Evolutionary conservation across 2,797 vertebrate species (phyloP).

Genomic region (Melanotaenia pygmaea): DNA sequence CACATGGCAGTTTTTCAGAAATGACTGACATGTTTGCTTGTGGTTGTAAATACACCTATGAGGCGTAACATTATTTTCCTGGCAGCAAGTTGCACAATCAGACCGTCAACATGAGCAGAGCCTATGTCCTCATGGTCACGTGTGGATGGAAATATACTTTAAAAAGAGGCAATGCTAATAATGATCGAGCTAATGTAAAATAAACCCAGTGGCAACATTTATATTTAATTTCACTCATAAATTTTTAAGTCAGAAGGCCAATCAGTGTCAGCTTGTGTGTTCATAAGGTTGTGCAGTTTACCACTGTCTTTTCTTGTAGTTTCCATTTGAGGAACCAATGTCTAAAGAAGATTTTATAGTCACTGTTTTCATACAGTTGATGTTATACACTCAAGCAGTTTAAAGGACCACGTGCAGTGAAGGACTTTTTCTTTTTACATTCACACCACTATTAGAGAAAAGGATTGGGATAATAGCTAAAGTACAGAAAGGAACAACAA

Average conservation of each 20-base stretch:
- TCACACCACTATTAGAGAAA: no score
- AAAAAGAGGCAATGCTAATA: no score
- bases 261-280: not conserved
- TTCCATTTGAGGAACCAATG: no score
- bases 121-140: not conserved
- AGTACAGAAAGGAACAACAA: not conserved
- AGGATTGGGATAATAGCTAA: not conserved
- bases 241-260: not conserved
- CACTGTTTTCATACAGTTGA: no score
- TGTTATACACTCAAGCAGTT: no score
- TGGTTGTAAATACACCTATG: not conserved
- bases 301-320: not conserved
- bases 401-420: no score
- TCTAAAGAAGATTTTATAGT: no score
- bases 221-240: not conserved
- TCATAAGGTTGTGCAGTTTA: not conserved
- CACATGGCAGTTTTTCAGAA: not conserved
- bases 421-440: no score
- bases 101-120: not conserved
- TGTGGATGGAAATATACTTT: no score
- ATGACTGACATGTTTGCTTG: constrained; percentile 9
- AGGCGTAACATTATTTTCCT: not conserved
- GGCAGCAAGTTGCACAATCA: not conserved
- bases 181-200: no score
- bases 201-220: not conserved